Evolutionary conservation across 2,113 vertebrate genomes (phyloP).

Genomic region (Salvelinus fontinalis): DNA sequence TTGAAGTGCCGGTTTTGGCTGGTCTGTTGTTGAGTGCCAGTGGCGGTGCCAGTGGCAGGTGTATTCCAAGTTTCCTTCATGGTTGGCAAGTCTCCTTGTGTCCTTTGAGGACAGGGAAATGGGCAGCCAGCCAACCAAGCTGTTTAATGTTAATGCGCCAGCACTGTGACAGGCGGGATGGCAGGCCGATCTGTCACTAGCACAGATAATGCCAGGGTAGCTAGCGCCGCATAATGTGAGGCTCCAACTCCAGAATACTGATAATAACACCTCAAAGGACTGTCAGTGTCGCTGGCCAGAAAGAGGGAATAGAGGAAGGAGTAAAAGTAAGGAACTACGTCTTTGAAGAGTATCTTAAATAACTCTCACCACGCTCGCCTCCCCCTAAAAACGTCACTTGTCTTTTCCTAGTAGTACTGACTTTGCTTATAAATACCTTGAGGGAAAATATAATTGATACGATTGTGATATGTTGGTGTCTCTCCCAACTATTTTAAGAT

Average conservation of each 20-base stretch:
- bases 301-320: conserved; percentile 15
- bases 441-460: no score
- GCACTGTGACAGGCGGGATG: conserved; percentile 56
- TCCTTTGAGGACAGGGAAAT: conserved; percentile 52
- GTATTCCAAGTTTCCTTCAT: conserved; percentile 55
- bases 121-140: conserved; percentile 61
- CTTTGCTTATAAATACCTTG: no score
- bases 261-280: conserved; percentile 58
- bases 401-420: no score
- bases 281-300: conserved; percentile 7
- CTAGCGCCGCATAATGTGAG: conserved; percentile 69
- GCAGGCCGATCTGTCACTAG: conserved; percentile 65
- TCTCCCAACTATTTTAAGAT: no score
- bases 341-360: no score
- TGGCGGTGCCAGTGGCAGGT: conserved; percentile 55
- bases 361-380: no score
- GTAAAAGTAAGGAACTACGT: neutral
- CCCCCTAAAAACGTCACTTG: no score
- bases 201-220: conserved; percentile 66
- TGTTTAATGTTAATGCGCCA: conserved; percentile 70
- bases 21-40: conserved; percentile 28
- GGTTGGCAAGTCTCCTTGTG: conserved; percentile 61
- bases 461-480: no score
- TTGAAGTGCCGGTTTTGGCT: conserved; percentile 35
- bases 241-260: conserved; percentile 63